Percentiles rank a stretch among this genome's conserved stretches.
Evolutionary conservation across 1,140 invertebrate species (phyloP).

Genomic region (Halesus radiatus): DNA sequence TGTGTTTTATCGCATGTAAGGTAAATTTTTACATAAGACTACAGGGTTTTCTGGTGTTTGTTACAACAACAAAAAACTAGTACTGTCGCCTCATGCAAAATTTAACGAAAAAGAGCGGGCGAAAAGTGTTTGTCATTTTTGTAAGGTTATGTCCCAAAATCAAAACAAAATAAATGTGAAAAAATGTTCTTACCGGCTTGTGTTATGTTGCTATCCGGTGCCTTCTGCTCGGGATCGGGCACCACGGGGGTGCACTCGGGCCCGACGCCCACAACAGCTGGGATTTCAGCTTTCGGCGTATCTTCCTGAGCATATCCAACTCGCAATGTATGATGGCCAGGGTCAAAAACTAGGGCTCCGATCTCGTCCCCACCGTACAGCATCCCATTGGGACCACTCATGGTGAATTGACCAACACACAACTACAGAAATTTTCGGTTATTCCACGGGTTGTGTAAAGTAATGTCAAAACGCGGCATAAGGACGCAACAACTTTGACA

Average conservation of each 20-base stretch:
- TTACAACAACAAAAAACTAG: too few relatives aligned
- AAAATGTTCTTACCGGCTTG: constrained; percentile 56
- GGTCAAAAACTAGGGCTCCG: constrained; percentile 96
- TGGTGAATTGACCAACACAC: not conserved
- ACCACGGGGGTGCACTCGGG: constrained; percentile 68
- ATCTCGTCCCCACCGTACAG: constrained; percentile 96
- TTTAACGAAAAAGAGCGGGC: too few relatives aligned
- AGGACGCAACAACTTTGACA: constrained; percentile 11
- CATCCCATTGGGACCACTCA: constrained; percentile 71
- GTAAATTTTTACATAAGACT: too few relatives aligned
- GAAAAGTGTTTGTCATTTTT: too few relatives aligned
- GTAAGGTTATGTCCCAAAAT: too few relatives aligned
- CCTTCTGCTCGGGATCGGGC: constrained; percentile 76
- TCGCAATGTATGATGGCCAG: constrained; percentile 87
- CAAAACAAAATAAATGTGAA: not conserved
- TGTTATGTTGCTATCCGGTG: constrained; percentile 72
- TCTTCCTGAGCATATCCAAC: constrained; percentile 95
- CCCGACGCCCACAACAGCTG: constrained; percentile 84
- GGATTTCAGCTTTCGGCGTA: constrained; percentile 93
- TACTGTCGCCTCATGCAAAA: too few relatives aligned
- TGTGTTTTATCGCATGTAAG: too few relatives aligned
- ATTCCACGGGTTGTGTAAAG: not conserved
- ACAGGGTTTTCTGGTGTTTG: too few relatives aligned
- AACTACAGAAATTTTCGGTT: not conserved
- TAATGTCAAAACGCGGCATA: constrained; percentile 1